A percentile compares a stretch with the other conserved stretches of the same genome.
phyloP scores from a whole-genome alignment of 2,797 vertebrate genomes.

The Lithobates pipiens region DNA sequence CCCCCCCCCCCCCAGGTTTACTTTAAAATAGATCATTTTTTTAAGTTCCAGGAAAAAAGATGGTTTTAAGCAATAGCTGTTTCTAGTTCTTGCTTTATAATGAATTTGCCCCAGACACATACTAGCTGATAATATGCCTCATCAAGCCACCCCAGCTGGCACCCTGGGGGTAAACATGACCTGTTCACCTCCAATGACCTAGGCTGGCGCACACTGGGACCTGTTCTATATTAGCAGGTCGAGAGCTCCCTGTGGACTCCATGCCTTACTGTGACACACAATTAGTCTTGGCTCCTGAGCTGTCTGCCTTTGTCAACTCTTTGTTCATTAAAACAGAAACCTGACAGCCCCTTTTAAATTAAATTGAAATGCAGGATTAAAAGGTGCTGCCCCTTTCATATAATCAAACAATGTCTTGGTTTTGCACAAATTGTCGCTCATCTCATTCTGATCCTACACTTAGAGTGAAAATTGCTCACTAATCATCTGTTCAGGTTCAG shows the following conservation, averaged over 20 bases:
- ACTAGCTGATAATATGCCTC: constrained; percentile 31
- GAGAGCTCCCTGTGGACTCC: constrained; percentile 11
- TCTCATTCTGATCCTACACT: constrained; percentile 16
- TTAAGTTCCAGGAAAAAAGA: not conserved
- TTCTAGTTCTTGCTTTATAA: not conserved
- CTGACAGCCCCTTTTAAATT: constrained; percentile 55
- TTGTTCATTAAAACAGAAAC: constrained; percentile 58
- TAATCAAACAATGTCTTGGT: constrained; percentile 41
- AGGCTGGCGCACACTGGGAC: constrained; percentile 32
- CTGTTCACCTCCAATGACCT: constrained; percentile 39
- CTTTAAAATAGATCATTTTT: not conserved
- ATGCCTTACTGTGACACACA: constrained; percentile 27
- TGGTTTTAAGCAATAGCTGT: not conserved
- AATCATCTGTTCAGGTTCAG: constrained; percentile 24
- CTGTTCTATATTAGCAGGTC: constrained; percentile 58
- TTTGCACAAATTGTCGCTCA: constrained; percentile 26
- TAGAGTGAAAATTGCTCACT: constrained; percentile 38
- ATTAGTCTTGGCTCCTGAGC: constrained; percentile 53
- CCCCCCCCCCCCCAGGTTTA: not conserved
- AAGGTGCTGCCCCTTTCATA: constrained; percentile 53
- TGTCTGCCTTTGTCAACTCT: constrained; percentile 54
- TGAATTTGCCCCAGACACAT: constrained; percentile 46
- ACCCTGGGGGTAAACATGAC: constrained; percentile 60
- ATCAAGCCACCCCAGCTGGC: constrained; percentile 43
- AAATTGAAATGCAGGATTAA: constrained; percentile 61